Evolutionary conservation across 2,797 vertebrate genomes (phyloP).

Genomic region (Xenentodon cancila): DNA sequence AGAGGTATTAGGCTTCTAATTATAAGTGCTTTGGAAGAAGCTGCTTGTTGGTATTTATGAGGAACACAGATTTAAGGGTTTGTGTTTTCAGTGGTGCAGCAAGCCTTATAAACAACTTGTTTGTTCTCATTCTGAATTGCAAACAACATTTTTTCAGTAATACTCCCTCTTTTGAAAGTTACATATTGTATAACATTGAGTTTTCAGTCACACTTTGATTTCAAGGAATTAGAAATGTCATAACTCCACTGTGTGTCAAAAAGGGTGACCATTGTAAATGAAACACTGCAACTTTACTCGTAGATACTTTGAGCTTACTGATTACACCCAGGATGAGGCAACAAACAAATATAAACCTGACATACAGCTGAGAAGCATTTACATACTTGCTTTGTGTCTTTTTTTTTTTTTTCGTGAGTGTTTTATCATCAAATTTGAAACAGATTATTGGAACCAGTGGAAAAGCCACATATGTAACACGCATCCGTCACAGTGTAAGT

Average conservation of each 20-base stretch:
- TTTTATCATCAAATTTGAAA: conserved; percentile 6
- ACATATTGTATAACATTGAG: not conserved
- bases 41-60: conserved; percentile 60
- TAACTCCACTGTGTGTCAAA: not conserved
- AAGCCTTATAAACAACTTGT: conserved; percentile 30
- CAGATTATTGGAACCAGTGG: conserved; percentile 7
- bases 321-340: conserved; percentile 16
- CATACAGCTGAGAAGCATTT: conserved; percentile 14
- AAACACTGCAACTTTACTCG: conserved; percentile 20
- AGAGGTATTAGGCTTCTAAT: conserved; percentile 37
- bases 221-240: conserved; percentile 1
- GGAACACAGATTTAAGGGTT: conserved; percentile 31
- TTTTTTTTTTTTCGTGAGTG: conserved; percentile 3
- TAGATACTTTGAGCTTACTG: conserved; percentile 17
- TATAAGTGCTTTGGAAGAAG: conserved; percentile 49
- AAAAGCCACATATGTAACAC: not conserved
- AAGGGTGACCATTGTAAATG: conserved; percentile 13
- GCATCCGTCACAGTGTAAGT: not conserved
- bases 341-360: not conserved
- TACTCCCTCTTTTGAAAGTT: conserved; percentile 1
- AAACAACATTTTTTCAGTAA: conserved; percentile 1
- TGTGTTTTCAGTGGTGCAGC: conserved; percentile 16
- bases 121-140: conserved; percentile 13
- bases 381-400: conserved; percentile 1
- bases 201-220: conserved; percentile 15